phyloP scores from a whole-genome alignment of 2,888 invertebrate species.

The Apocheima hispidaria region DNA sequence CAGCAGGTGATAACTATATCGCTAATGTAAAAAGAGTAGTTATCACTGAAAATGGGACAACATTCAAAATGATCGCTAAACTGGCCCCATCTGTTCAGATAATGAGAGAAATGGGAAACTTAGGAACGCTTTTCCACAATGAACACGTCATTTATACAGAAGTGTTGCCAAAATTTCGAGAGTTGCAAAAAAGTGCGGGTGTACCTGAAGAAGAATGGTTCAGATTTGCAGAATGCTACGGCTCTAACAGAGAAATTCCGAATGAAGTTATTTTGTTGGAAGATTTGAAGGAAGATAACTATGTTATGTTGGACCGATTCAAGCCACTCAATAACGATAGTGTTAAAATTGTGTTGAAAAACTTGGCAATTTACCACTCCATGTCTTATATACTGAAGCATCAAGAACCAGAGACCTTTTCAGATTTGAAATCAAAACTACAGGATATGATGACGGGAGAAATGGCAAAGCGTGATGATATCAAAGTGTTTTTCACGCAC shows the following conservation, averaged over 20 bases:
- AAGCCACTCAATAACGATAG: constrained; percentile 51
- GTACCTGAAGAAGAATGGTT: constrained; percentile 53
- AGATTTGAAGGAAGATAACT: constrained; percentile 56
- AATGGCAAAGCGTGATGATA: constrained; percentile 7
- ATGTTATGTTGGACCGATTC: constrained; percentile 56
- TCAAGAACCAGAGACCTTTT: constrained; percentile 53
- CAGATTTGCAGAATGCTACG: constrained; percentile 38
- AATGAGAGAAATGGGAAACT: constrained; percentile 43
- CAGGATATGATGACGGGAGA: constrained; percentile 40
- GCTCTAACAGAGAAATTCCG: constrained; percentile 24
- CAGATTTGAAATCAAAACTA: constrained; percentile 42
- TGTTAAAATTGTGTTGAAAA: constrained; percentile 55
- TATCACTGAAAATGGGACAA: constrained; percentile 42
- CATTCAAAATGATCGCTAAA: constrained; percentile 62
- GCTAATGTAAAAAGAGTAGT: constrained; percentile 46
- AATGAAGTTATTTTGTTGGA: constrained; percentile 51
- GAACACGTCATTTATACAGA: constrained; percentile 58
- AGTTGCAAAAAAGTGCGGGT: constrained; percentile 54
- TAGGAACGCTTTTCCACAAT: constrained; percentile 50
- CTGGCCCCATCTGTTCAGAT: constrained; percentile 53
- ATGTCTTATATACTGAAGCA: constrained; percentile 59
- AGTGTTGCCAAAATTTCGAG: constrained; percentile 47
- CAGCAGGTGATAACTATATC: constrained; percentile 50
- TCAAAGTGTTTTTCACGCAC: constrained; percentile 19
- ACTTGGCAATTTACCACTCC: constrained; percentile 61